Conservation (phyloP, 2,113 vertebrate species). For the Oreotrochilus melanogaster region DNA sequence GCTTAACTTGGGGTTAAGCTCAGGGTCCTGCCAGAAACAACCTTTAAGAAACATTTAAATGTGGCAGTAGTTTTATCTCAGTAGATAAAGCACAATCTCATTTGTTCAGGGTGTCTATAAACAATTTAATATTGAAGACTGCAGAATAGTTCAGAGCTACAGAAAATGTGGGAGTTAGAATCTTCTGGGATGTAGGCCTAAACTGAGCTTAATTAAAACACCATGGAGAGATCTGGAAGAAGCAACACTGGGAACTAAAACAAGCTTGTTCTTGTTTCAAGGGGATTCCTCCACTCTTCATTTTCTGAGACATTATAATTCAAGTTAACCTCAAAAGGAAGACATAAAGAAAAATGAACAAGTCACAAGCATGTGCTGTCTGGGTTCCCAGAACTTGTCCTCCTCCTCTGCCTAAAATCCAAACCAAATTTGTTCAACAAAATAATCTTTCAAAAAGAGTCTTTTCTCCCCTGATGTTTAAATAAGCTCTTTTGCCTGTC, state of each 20-base stretch:
- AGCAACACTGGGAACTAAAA: neutral
- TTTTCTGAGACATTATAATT: constrained; percentile 32
- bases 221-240: neutral
- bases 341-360: neutral
- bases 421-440: constrained; percentile 33
- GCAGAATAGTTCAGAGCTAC: neutral
- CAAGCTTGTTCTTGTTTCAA: neutral
- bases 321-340: constrained; percentile 33
- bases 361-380: constrained; percentile 1
- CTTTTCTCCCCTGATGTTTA: constrained; percentile 1
- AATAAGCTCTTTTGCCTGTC: neutral
- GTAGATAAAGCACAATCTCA: neutral
- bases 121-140: neutral
- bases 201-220: constrained; percentile 32
- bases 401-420: constrained; percentile 7
- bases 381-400: constrained; percentile 28
- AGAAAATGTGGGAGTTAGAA: neutral
- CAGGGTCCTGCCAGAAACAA: neutral
- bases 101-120: neutral
- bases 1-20: neutral
- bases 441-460: neutral
- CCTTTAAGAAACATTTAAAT: neutral
- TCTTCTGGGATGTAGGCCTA: neutral
- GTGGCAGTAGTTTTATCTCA: neutral
- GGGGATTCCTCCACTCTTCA: neutral